Evolutionary conservation across 2,888 invertebrate genomes (phyloP), one percentile per base, ranked within the genome.

Genomic region (Tinea semifulvella): DNA sequence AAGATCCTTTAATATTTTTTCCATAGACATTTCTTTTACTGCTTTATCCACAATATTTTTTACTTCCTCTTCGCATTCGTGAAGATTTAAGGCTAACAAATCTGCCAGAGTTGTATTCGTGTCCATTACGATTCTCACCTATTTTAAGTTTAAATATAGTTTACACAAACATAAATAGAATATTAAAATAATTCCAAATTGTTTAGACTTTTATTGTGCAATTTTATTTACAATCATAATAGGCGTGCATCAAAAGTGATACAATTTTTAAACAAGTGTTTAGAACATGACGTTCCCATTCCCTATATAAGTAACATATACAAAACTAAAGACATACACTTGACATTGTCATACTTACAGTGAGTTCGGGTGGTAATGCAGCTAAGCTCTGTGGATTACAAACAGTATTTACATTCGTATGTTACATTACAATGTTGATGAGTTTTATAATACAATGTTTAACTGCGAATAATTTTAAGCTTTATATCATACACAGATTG

Each of bases 1-100:
- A 47, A 98, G 73, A 59, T 98, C 97, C 52, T 92, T 87, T 42
- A 98, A 82, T 45, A 92, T 90, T 67, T 96, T 97, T 70, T 98
- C 98, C 96, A 98, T 98, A 2, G 95, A 94, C 94, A 96, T 96
- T 81, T 98, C 98, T 74, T 98, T 98, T 0, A 96, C 96, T 0
- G 98, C 96, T 77, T 97, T 97, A 68, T 98, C 98, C 6, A 98
- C 98, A 56, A 98, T 97, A 66, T 94, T 95, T 61, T 96, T 94
- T 0, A 96, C 97, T 69, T 98, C 97, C 66, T 98, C 98, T 69
- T 98, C 98, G 68, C 94, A 97, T 69, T 96, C 94, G 68, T 98
- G 98, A 7, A 98, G 84, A 71, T 96, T 96, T 40, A 98, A 74
- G 3, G 92, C 92, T 50, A 98, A 79, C 16, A 98, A 82, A 65